Conservation (phyloP, 2,888 invertebrate species). For the Exocentrus adspersus region DNA sequence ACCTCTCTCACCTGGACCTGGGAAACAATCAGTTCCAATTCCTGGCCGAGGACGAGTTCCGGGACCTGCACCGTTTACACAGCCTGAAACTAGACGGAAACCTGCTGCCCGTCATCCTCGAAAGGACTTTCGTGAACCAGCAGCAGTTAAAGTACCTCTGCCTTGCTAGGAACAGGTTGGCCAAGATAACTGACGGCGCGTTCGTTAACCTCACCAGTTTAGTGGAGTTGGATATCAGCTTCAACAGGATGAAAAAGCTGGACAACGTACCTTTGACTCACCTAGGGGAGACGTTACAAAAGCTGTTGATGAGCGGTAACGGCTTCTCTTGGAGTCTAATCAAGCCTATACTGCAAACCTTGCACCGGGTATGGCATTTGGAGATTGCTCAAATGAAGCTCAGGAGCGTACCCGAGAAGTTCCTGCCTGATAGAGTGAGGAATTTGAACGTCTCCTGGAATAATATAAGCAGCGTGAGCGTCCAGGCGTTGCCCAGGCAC, state of each 20-base stretch:
- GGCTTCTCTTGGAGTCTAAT: constrained; percentile 71
- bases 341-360: constrained; percentile 68
- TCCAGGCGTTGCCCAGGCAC: constrained; percentile 68
- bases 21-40: constrained; percentile 83
- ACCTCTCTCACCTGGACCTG: constrained; percentile 78
- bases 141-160: constrained; percentile 62
- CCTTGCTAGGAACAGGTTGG: constrained; percentile 78
- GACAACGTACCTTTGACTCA: constrained; percentile 72
- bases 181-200: constrained; percentile 77
- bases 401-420: constrained; percentile 66
- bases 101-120: constrained; percentile 78
- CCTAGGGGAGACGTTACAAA: constrained; percentile 70
- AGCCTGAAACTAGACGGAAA: constrained; percentile 79
- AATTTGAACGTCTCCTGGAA: constrained; percentile 80
- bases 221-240: constrained; percentile 77
- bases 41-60: constrained; percentile 77
- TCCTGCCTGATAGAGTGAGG: constrained; percentile 70
- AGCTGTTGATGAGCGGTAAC: constrained; percentile 78
- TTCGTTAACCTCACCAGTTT: constrained; percentile 78
- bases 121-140: constrained; percentile 74
- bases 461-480: constrained; percentile 70
- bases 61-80: constrained; percentile 73
- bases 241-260: constrained; percentile 77
- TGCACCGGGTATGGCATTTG: constrained; percentile 69
- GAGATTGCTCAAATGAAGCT: constrained; percentile 71